phyloP scores from a whole-genome alignment of 2,797 vertebrate genomes.

The Bufotes viridis region DNA sequence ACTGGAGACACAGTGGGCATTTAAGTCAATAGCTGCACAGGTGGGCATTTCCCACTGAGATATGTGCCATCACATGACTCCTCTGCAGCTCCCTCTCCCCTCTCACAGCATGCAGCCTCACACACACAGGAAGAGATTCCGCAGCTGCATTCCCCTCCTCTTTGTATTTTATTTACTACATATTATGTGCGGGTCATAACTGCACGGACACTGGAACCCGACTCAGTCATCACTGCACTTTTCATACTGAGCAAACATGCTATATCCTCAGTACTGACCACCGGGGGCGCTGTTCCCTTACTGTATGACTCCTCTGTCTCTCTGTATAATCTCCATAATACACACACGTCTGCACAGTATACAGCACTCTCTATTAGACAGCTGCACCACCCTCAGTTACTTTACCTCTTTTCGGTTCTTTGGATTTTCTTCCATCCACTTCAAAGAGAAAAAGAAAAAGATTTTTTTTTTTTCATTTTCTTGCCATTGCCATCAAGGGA shows the following conservation, averaged over 20 bases:
- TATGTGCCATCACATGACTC: too few relatives aligned
- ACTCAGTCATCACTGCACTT: too few relatives aligned
- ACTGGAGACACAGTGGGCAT: too few relatives aligned
- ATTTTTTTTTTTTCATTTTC: slow-evolving; percentile 28
- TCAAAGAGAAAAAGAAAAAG: slow-evolving; percentile 51
- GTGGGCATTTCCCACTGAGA: too few relatives aligned
- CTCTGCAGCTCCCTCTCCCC: background rate
- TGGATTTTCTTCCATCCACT: slow-evolving; percentile 47
- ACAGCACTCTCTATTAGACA: background rate
- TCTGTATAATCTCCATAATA: background rate
- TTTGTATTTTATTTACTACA: background rate
- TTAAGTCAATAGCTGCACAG: too few relatives aligned
- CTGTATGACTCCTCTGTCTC: background rate
- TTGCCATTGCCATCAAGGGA: background rate
- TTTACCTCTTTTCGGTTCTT: slow-evolving; percentile 55
- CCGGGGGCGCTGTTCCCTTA: background rate
- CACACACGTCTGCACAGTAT: background rate
- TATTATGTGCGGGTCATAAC: too few relatives aligned
- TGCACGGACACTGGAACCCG: too few relatives aligned
- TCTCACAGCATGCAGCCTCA: background rate
- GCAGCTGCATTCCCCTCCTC: background rate
- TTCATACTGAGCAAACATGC: background rate
- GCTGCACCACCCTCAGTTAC: background rate
- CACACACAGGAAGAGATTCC: background rate
- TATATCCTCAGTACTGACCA: background rate